phyloP scores from a whole-genome alignment of 2,113 vertebrate genomes.

The Candoia aspera region DNA sequence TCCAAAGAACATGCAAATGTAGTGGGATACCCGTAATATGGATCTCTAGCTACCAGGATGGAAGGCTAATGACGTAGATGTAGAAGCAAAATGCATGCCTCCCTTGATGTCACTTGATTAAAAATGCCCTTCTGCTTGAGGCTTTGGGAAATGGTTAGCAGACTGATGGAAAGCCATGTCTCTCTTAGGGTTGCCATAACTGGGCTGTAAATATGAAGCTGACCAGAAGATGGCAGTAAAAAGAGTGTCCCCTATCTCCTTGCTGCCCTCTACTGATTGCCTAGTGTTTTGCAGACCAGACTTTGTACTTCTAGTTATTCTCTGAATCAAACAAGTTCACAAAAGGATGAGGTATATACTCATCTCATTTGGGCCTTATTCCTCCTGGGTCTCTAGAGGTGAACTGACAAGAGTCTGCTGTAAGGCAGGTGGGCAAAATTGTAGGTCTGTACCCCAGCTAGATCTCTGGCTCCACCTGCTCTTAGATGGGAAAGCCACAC shows the following conservation, averaged over 20 bases:
- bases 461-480: not conserved
- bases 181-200: not conserved
- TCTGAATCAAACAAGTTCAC: not conserved
- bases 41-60: not conserved
- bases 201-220: not conserved
- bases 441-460: not conserved
- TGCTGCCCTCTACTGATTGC: not conserved
- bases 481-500: too few species aligned
- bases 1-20: not conserved
- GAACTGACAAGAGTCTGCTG: not conserved
- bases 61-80: not conserved
- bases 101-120: not conserved
- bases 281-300: not conserved
- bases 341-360: not conserved
- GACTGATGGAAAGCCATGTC: not conserved
- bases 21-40: not conserved
- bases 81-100: not conserved
- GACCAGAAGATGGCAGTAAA: not conserved
- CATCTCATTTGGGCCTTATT: not conserved
- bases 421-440: too few species aligned
- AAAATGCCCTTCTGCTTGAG: not conserved
- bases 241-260: not conserved
- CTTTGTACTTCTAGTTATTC: not conserved
- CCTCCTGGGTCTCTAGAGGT: too few species aligned
- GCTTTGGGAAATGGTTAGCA: not conserved